Base-by-base conservation (phyloP, 1,140 invertebrate species). In the Thereuonema tuberculata region DNA sequence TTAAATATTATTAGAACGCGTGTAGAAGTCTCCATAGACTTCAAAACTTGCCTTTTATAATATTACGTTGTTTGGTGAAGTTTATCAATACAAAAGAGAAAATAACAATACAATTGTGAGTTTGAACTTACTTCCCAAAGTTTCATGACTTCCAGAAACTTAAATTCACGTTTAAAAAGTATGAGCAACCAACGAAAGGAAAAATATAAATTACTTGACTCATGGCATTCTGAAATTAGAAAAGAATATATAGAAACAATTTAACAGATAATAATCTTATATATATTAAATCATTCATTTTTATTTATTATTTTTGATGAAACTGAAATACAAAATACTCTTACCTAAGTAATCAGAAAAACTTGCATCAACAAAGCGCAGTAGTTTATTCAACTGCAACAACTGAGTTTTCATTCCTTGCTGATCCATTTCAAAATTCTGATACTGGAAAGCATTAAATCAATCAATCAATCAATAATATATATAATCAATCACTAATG, bases 361-460 rank as follows among this genome's bases (percentile, higher is more conserved):
- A 56, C 84, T 81, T 0, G 91, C 90, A 70, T 93, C 87, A 24
- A 84, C 80, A 64, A 93, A 84, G 65, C 81, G 78, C 5, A 98
- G 70, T 31, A 98, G 74, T 49, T 82, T 83, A 64, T 90, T 83
- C 28, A 98, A 76, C 68, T 97, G 85, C 29, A 81, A 76, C 48
- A 98, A 76, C 74, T 98, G 95, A 29, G 81, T 79, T 75, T 97
- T 98, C 85, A 98, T 98, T 25, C 90, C 89, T n/a, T 86, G 82
- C 74, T 98, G 94, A 76, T 96, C 93, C 74, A 96, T 86, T 70
- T 97, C 92, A 76, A 99, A 99, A 77, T 98, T 99, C n/a, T 80
- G 78, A 67, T 82, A 81, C 89, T 93, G 69, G 61, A 76, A 76
- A 66, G 65, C 60, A 62, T 61, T 65, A 63, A 67, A 61, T 60